phyloP scores from a whole-genome alignment of 2,113 vertebrate species.

The Spilogale gracilis region DNA sequence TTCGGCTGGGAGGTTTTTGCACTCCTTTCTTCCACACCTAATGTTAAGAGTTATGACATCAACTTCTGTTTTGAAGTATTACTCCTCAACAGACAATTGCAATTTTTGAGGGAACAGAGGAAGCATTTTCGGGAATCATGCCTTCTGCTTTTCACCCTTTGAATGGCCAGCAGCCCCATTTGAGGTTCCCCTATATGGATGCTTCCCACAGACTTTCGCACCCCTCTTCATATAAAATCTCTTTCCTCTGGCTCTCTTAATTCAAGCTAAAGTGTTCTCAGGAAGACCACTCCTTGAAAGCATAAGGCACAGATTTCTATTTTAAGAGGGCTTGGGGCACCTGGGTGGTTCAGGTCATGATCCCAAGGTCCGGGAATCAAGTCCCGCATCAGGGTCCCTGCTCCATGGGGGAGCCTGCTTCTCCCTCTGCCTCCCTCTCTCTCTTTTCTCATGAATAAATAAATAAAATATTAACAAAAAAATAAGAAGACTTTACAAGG shows the following conservation, averaged over 20 bases:
- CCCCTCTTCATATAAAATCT: background rate
- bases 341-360: background rate
- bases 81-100: background rate
- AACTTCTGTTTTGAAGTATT: background rate
- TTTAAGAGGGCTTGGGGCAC: background rate
- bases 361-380: background rate
- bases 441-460: too few species aligned
- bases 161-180: background rate
- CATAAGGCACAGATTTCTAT: background rate
- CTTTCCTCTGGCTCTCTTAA: background rate
- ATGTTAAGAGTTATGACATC: background rate
- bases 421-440: background rate
- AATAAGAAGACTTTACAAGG: too few species aligned
- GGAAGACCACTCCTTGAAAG: background rate
- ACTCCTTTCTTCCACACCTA: background rate
- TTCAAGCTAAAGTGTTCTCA: background rate
- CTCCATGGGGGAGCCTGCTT: background rate
- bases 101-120: background rate
- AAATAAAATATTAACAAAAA: too few species aligned
- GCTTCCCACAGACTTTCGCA: background rate
- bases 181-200: background rate
- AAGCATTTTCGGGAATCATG: background rate
- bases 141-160: background rate
- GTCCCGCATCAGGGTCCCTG: background rate
- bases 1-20: background rate